Evolutionary conservation across 2,888 invertebrate genomes (phyloP).

Genomic region (Aricia artaxerxes): DNA sequence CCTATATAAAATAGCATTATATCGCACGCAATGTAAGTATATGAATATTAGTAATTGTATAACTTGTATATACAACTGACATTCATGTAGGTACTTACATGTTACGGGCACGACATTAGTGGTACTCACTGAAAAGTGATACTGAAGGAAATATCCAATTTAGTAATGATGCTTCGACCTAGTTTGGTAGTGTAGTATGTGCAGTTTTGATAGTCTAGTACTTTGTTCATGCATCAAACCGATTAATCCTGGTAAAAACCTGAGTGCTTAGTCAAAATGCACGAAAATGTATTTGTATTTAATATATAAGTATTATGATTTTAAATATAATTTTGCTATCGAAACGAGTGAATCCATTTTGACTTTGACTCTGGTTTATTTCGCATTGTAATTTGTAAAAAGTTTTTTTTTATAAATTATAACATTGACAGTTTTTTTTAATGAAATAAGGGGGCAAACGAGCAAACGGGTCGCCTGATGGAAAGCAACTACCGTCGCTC

Average conservation of each 20-base stretch:
- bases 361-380: too few species aligned
- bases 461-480: too few species aligned
- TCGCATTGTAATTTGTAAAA: not conserved
- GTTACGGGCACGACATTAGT: not conserved
- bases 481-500: too few species aligned
- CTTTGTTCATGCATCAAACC: not conserved
- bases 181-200: not conserved
- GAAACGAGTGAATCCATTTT: too few species aligned
- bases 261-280: not conserved
- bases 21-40: too few species aligned
- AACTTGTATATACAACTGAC: too few species aligned
- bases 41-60: too few species aligned
- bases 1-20: too few species aligned
- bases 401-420: not conserved
- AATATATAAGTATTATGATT: too few species aligned
- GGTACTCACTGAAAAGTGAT: not conserved
- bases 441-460: too few species aligned
- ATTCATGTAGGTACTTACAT: not conserved
- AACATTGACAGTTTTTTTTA: not conserved
- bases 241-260: not conserved
- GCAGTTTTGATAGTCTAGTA: not conserved
- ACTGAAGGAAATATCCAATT: slow-evolving; percentile 19
- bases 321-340: not conserved
- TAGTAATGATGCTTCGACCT: not conserved
- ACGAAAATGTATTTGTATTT: too few species aligned